Evolutionary conservation across 2,797 vertebrate genomes (phyloP), one percentile per base, ranked within the genome.

Genomic region (Periparus ater): DNA sequence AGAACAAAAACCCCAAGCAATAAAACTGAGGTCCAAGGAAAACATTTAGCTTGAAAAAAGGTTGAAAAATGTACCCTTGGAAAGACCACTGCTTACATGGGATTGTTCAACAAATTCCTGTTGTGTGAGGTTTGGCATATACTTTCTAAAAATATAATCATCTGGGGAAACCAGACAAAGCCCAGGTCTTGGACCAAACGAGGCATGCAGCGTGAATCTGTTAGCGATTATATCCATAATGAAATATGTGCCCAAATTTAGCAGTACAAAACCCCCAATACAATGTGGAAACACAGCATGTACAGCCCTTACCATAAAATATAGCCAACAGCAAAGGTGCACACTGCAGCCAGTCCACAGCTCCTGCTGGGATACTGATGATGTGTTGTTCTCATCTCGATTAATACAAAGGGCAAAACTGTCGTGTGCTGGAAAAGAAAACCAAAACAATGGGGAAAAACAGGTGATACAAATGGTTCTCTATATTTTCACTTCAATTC

Each of bases 311-410:
- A 99, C 99, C 99, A 99, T 97, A 99, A 98, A 97, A 99, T 98
- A 98, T 99, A 99, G 97, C 98, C 98, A 88, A 99, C 80, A 42
- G 98, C 98, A 79, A 99, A 99, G 98, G 96, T 98, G 96, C 98
- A 99, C 67, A 99, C 98, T 22, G 99, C 98, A 18, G 97, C 95
- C 92, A 99, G 97, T 70, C 99, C 99, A 53, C 98, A 98, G 76
- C 89, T 96, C 97, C 99, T 99, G 97, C 98, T 99, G 97, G 99
- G 99, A 96, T 99, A 99, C 58, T 98, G 98, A 95, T 99, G 99
- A 97, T 98, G 98, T 86, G 99, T 99, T 94, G 99, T 99, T 98
- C 99, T 98, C 99, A 99, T 99, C 98, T 99, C 99, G 73, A 99
- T 99, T 97, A 99, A 98, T 98, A 99, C 98, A 98, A 99, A 99